Base-by-base conservation (phyloP, 2,888 invertebrate genomes). In the Melieria crassipennis region DNA sequence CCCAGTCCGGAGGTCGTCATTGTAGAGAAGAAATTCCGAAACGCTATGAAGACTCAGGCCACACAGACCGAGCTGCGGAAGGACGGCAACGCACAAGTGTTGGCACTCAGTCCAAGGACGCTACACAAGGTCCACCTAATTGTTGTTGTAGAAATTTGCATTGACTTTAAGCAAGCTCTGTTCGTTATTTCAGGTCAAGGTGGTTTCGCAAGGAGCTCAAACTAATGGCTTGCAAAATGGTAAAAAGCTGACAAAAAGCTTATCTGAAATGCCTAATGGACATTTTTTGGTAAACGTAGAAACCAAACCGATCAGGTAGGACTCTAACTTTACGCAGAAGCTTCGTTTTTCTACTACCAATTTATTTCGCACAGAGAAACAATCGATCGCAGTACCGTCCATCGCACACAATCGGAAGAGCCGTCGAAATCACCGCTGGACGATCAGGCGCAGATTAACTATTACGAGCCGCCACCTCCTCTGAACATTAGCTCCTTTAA, bases 31-130 rank as follows among this genome's bases (percentile, higher is more conserved):
- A 88, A 93, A 75, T 95, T 95, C 83, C 91, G 94, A 81, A 92
- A 83, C 74, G 92, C 93, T 0, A 96, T 96, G 96, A 93, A 95
- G 86, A 96, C 96, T 0, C 96, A 96, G 87, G 96, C 96, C 13
- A 97, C 96, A 5, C 96, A 97, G 87, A 97, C 97, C 5, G 96
- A 96, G 86, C 79, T 96, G 92, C 43, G 95, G 94, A 89, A 92
- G 79, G 92, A 91, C 87, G 91, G 91, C n/a, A 84, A 89, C 65
- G 90, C 92, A n/a, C 92, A 93, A 5, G 89, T 91, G 77, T 68
- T 84, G 66, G 92, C 93, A 13, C 86, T 94, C 43, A 95, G 95
- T 86, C 95, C 95, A 7, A 88, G 94, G 74, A 94, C 94, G 52
- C 92, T 94, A 60, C 94, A 94, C 85, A 90, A 93, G 88, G 92